Base-by-base conservation (phyloP, 2,888 invertebrate species). In the Agrotis exclamationis region DNA sequence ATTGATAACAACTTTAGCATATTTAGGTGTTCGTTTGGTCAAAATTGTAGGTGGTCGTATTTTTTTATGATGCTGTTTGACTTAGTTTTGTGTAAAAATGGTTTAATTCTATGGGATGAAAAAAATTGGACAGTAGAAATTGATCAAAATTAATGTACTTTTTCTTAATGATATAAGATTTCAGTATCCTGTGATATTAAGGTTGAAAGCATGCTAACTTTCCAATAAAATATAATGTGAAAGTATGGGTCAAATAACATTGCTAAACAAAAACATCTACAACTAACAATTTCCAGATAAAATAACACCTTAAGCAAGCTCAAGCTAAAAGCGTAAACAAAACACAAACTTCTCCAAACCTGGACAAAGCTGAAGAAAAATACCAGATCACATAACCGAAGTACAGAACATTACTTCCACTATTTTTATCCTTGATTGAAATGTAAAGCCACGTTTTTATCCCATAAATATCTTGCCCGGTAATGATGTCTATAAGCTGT, bases 401-500 rank as follows among this genome's bases (percentile, higher is more conserved):
- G 77, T 75, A 73, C 80, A 73, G 54, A 28, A 69, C 74, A 82
- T 85, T 85, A 83, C 81, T 79, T 83, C 82, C 83, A 84, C 87
- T 84, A 89, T 89, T 90, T 89, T 89, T 85, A 88, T 88, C 85
- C 87, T 82, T 86, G 93, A 93, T 93, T 94, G 93, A 94, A 94
- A 94, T 92, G 93, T 93, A 93, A 93, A 94, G 91, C 90, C 88
- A 85, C 89, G 87, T 85, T 91, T 90, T 89, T 80, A 83, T 84
- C 82, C 89, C 92, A 94, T 93, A 94, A 94, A 94, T 94, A 94
- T 93, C 91, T 87, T 86, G 88, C 85, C 84, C 93, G 92, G 93
- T 94, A 95, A 95, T 93, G 94, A 93, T 90, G 91, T 84, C 92
- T 88, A 93, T 94, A 94, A 94, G 93, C 91, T 90, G 86, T 84